Base-by-base conservation (phyloP, 1,140 invertebrate genomes). In the Pseudomyrmex pallidus region DNA sequence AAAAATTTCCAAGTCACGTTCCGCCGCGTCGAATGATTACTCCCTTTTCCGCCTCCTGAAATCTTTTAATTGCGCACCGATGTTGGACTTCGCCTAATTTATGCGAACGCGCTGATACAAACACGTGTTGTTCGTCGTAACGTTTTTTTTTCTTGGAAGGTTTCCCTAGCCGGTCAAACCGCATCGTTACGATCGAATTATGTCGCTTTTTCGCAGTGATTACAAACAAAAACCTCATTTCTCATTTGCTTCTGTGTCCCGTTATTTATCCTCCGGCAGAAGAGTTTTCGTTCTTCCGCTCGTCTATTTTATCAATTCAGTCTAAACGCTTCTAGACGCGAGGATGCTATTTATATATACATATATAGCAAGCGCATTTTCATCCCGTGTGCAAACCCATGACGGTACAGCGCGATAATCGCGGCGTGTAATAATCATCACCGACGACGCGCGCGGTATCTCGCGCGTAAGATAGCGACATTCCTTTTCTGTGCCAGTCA, bases 401-500 rank as follows among this genome's bases (percentile, higher is more conserved):
- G 35, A 35, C 35, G 35, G 35, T 7, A 35, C 4, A 0, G 35
- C 35, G 35, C 35, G 35, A 35, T 35, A 35, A 52, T 46, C 70
- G 52, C 48, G 22, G n/a, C 20, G 57, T 20, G 50, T 20, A 67
- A 59, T 25, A 62, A 80, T 82, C 82, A 56, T 61, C 52, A 4
- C 62, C 56, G 67, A 68, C 63, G 52, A 74, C 50, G 52, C 50
- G 44, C 62, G 74, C 78, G 59, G 44, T 67, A 82, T 83, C 88
- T 90, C 90, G 87, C 86, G 74, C 72, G 82, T 88, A 91, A 91
- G 89, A 92, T 91, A 91, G 89, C 90, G 88, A 80, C 85, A 84
- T 88, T 91, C 84, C 89, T 91, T 93, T 93, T 93, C 91, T 90
- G 90, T 92, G 91, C 89, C 92, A 93, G 92, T 92, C 92, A 91